Conservation (phyloP, 2,113 vertebrate species). For the Heloderma charlesbogerti region DNA sequence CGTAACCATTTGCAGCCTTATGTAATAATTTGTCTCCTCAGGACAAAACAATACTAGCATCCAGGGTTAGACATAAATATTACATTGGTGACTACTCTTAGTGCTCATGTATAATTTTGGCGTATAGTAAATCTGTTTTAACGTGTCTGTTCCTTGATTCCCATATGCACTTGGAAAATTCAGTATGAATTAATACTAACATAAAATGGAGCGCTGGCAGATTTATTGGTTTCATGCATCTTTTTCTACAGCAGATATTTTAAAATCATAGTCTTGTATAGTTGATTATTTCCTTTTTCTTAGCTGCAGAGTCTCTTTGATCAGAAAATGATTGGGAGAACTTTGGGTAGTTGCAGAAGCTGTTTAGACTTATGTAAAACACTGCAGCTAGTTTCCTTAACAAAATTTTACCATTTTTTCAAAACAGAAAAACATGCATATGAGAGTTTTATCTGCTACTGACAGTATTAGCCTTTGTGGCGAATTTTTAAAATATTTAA, state of each 20-base stretch:
- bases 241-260: conserved; percentile 18
- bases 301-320: neutral
- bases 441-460: neutral
- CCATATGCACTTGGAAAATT: conserved; percentile 19
- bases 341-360: neutral
- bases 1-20: conserved; percentile 1
- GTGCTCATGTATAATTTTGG: neutral
- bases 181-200: neutral
- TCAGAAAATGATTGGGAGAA: neutral
- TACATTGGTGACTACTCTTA: neutral
- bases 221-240: conserved; percentile 28
- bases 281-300: neutral
- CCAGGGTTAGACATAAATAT: neutral
- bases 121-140: neutral
- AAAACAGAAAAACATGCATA: neutral
- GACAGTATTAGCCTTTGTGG: neutral
- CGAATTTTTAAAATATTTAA: too few species aligned
- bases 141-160: neutral
- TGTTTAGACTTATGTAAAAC: neutral
- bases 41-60: conserved; percentile 41
- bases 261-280: neutral
- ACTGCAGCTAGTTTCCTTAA: neutral
- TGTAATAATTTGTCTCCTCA: conserved; percentile 63
- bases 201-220: conserved; percentile 5
- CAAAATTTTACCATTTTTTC: neutral